phyloP scores from a whole-genome alignment of 2,113 vertebrate species.

The Sceloporus undulatus region DNA sequence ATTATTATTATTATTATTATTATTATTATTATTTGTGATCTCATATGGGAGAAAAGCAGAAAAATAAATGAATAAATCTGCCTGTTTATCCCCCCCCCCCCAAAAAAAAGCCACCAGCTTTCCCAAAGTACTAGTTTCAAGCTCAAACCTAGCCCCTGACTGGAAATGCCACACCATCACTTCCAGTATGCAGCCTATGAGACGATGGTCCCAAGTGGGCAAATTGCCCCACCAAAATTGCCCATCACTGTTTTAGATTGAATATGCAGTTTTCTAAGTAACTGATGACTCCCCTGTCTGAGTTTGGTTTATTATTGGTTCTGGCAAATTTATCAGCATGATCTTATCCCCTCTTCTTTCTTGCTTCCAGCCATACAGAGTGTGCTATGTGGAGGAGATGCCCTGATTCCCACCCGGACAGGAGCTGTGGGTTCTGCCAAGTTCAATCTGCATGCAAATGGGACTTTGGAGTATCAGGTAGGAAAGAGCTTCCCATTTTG shows the following conservation, averaged over 20 bases:
- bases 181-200: background rate
- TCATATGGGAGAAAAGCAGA: too few relatives aligned
- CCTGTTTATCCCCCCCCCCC: too few relatives aligned
- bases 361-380: conserved; percentile 87
- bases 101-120: too few relatives aligned
- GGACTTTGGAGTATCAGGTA: conserved; percentile 94
- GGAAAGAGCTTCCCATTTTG: background rate
- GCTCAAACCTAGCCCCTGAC: too few relatives aligned
- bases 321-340: background rate
- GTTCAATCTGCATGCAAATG: conserved; percentile 89
- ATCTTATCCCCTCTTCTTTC: background rate
- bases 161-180: too few relatives aligned
- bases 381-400: conserved; percentile 90
- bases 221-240: background rate
- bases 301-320: background rate
- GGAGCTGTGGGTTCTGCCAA: conserved; percentile 91
- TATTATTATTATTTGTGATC: too few relatives aligned
- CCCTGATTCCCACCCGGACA: conserved; percentile 87
- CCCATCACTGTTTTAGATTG: background rate
- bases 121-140: too few relatives aligned
- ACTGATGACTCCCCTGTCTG: too few relatives aligned
- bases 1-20: too few relatives aligned
- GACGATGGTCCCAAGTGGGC: background rate
- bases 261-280: background rate
- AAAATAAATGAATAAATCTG: too few relatives aligned